Evolutionary conservation across 2,888 invertebrate species (phyloP), one percentile per base, ranked within the genome.

Genomic region (Dascillus cervinus): DNA sequence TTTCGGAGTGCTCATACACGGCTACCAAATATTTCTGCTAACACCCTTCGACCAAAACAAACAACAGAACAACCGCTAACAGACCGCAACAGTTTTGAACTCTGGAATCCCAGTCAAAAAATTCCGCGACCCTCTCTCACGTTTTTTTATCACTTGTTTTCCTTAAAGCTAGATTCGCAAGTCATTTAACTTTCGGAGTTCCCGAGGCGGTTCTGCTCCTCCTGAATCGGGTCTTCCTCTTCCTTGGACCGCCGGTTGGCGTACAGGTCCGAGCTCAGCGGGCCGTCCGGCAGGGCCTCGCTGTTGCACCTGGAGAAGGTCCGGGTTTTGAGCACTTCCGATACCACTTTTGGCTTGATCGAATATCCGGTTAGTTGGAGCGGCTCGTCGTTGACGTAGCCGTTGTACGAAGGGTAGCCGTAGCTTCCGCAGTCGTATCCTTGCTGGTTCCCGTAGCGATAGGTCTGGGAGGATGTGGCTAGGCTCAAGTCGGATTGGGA

Each of bases 401-500:
- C 77, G 25, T 69, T 66, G 51, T 78, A 78, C 13, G 73, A 60
- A 21, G 77, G 75, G 53, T 82, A 83, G 4, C 80, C 82, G 37
- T 79, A 79, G 34, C 75, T 75, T 20, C 83, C 83, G 46, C 77
- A 72, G 32, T 82, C 81, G 55, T 86, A 86, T 13, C 82, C 77
- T 47, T 77, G 69, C 62, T 88, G 88, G 56, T 82, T 85, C 32
- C 86, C 81, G 56, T 88, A 88, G 24, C 79, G 75, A 58, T 88
- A 82, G 38, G 79, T 81, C 8, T 78, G 79, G 32, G 79, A 77
- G 17, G 78, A 77, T 13, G 84, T 84, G 9, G 80, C 78, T 53
- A 83, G 72, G 53, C 84, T 84, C 1, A 83, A 69, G 54, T 85
- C 84, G 3, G 88, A 88, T 53, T 86, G 86, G 3, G 86, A 83